Base-by-base conservation (phyloP, 2,888 invertebrate genomes). In the Microdon myrmicae region DNA sequence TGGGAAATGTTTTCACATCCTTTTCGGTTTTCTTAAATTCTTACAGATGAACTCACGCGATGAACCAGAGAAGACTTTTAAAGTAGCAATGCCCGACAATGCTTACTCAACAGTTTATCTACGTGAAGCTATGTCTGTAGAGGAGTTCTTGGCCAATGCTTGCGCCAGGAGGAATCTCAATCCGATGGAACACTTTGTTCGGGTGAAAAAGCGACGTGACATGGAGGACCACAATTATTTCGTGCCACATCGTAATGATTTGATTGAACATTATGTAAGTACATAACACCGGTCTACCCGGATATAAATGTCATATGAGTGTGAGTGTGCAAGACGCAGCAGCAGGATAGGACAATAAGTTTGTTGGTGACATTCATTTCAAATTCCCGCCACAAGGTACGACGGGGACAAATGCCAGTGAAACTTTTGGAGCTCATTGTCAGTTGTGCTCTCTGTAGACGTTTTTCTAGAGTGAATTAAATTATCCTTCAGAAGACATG, bases 221-320 rank as follows among this genome's bases (percentile, higher is more conserved):
- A 92, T 94, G 89, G 95, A 95, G 79, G 94, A 94, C 81, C 93
- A 93, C 81, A 94, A 94, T 82, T 96, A 94, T 82, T 94, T 94
- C 82, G 95, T 96, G 74, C 96, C 96, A 59, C 94, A 95, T 79
- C 88, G 94, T 73, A 90, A 91, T 75, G 95, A 96, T 82, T 87
- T 92, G 75, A 94, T 97, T 74, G 96, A 96, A 81, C 94, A 94
- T 79, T 94, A 95, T 81, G 95, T 96, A 82, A 90, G 92, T 87
- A 70, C 34, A n/a, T n/a, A n/a, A n/a, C n/a, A n/a, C n/a, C n/a
- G n/a, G n/a, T n/a, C n/a, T n/a, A 31, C 8, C n/a, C 10, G 3
- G 2, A 10, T 4, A 10, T 4, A 32, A 14, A 14, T 32, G 6
- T 14, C 5, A n/a, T 26, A 7, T 10, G 8, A 26, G 3, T 10